Base-by-base conservation (phyloP, 2,888 invertebrate genomes). In the Sisyra terminalis region DNA sequence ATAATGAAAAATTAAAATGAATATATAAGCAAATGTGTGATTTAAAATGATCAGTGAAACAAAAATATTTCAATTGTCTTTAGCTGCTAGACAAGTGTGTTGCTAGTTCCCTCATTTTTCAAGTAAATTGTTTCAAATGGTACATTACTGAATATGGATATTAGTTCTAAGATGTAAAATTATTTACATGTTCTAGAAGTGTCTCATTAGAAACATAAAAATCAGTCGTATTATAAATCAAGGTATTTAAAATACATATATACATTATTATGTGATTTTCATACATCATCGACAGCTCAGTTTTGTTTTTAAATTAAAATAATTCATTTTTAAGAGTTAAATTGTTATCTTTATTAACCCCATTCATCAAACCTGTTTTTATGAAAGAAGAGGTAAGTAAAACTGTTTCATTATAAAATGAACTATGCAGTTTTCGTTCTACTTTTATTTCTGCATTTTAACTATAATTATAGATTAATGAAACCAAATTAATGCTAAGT, bases 291-390 rank as follows among this genome's bases (percentile, higher is more conserved):
- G 31, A 40, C 30, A 42, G 31, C 24, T 35, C 42, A 42, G 34
- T 42, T 39, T 39, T 35, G 42, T 42, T 42, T 42, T 42, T 29
- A 42, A 42, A 35, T 42, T 35, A 42, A 42, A 42, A 42, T 35
- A 17, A 42, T 35, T 42, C 34, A 42, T 42, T 42, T 42, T 18
- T 35, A 29, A 24, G 35, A 42, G 24, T 35, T 34, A 29, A 13
- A 17, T 35, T 42, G 34, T 42, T 29, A 13, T 35, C 9, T 42
- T 35, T 24, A 16, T 34, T 14, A 35, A 13, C 11, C 17, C 11
- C 35, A 24, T 11, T 42, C 40, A 29, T 14, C 18, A 13, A 29
- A 11, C 3, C 29, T 34, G 8, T 34, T n/a, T 34, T 34, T 11
- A n/a, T n/a, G 10, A 34, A 8, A 3, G 11, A 24, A 5, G 24